A percentile compares a stretch with the other conserved stretches of the same genome.
These are phyloP conservation scores for Micoletzkya japonica DNA, from an alignment of 2,888 invertebrate genomes.

Conservation along the genomic window DNA sequence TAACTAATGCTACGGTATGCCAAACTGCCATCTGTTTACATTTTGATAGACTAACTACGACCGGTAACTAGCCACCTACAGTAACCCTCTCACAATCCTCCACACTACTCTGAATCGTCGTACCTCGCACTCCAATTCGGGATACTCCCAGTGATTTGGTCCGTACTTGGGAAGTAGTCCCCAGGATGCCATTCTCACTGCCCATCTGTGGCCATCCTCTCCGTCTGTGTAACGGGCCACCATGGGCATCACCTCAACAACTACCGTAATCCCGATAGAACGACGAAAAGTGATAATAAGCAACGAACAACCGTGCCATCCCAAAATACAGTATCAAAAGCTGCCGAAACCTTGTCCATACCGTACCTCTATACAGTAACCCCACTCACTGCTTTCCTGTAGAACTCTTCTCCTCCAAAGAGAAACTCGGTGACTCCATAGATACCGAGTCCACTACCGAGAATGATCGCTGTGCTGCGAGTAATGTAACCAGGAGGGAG, in stretches of 20 bases:
- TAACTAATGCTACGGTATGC: background rate
- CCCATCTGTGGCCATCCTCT: slow-evolving; percentile 55
- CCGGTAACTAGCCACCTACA: background rate
- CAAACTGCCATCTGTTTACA: background rate
- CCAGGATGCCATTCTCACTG: slow-evolving; percentile 49
- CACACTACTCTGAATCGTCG: background rate
- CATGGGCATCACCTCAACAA: slow-evolving; percentile 49
- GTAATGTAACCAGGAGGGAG: slow-evolving; percentile 46
- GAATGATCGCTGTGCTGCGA: slow-evolving; percentile 37
- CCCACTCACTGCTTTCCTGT: slow-evolving; percentile 46
- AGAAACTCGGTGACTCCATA: slow-evolving; percentile 44
- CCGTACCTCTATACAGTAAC: too few relatives aligned
- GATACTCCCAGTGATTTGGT: slow-evolving; percentile 54
- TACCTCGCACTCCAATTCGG: slow-evolving; percentile 47
- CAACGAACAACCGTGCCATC: too few relatives aligned
- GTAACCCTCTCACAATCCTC: background rate
- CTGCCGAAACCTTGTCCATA: background rate
- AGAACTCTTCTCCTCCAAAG: slow-evolving; percentile 54
- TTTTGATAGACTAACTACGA: background rate
- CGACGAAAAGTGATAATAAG: too few relatives aligned
- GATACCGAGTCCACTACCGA: slow-evolving; percentile 36
- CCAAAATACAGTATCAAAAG: too few relatives aligned
- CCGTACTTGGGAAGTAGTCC: slow-evolving; percentile 54
- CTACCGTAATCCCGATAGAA: too few relatives aligned
- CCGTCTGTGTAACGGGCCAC: slow-evolving; percentile 54